A percentile compares a stretch with the other conserved stretches of the same genome.
Evolutionary conservation across 2,113 vertebrate species (phyloP).

Genomic region (Amblyornis subalaris): DNA sequence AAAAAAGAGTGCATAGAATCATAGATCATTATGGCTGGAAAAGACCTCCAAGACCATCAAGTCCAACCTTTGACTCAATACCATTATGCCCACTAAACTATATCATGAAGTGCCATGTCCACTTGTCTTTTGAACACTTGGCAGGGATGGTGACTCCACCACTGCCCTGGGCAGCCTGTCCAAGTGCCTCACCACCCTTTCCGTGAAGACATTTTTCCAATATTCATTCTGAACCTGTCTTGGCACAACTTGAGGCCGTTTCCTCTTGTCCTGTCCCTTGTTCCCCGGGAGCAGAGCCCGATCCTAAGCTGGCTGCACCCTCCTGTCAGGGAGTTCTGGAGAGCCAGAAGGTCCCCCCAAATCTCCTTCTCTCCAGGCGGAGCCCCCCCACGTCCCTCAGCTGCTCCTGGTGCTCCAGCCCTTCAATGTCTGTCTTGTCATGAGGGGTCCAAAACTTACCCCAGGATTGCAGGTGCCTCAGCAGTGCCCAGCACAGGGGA

Average conservation of each 20-base stretch:
- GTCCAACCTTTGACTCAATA: background rate
- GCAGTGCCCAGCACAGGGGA: background rate
- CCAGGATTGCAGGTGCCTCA: background rate
- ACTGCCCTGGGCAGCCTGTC: background rate
- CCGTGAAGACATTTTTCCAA: background rate
- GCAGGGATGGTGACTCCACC: background rate
- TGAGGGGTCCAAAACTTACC: background rate
- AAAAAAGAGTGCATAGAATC: background rate
- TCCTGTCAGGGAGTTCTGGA: background rate
- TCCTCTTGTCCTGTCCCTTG: background rate
- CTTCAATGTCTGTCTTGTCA: no score
- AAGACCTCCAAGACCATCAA: background rate
- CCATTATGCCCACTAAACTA: background rate
- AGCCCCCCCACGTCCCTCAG: background rate
- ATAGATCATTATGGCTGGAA: background rate
- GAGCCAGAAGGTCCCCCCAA: background rate
- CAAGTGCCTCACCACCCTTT: background rate
- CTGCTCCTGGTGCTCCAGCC: fast-evolving
- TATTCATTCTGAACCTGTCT: background rate
- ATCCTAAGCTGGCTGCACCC: fast-evolving
- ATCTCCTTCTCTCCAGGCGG: background rate
- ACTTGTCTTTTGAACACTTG: background rate
- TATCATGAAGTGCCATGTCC: background rate
- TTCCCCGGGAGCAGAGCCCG: background rate
- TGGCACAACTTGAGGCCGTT: background rate